These are phyloP conservation scores for Vulpes ferrilata DNA, from an alignment of 2,113 vertebrate genomes.

Conservation along the genomic window DNA sequence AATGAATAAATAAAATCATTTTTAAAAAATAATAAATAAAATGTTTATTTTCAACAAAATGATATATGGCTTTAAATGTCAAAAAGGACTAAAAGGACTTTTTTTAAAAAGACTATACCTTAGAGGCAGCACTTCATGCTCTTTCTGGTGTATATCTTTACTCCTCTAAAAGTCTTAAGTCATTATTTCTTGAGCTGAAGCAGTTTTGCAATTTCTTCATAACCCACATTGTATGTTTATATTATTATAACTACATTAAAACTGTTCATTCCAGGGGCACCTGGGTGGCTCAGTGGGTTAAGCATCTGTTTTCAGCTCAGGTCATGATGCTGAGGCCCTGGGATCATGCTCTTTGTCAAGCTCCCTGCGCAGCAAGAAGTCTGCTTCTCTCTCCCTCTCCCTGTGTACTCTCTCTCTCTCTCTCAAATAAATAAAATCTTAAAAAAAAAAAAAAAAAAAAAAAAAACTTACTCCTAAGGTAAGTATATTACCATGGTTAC, in stretches of 20 bases:
- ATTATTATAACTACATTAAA: slow-evolving; percentile 29
- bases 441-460: no score
- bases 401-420: no score
- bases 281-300: no score
- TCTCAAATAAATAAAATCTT: no score
- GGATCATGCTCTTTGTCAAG: no score
- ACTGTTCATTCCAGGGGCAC: neutral
- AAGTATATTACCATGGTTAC: neutral
- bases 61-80: neutral
- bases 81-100: neutral
- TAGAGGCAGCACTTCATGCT: neutral
- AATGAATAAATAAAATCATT: no score
- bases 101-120: neutral
- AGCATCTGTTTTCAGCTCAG: no score
- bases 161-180: neutral
- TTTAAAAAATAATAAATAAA: no score
- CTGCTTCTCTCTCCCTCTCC: no score
- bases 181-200: slow-evolving; percentile 29
- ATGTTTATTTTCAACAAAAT: slow-evolving; percentile 1
- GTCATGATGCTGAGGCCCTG: no score
- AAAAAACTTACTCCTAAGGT: neutral
- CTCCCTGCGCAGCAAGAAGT: no score
- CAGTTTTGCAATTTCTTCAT: neutral
- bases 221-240: slow-evolving; percentile 13
- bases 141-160: neutral